Percentiles rank a stretch among this genome's conserved stretches.
These are phyloP conservation scores for Adelges cooleyi DNA, from an alignment of 1,140 invertebrate genomes.

Conservation along the genomic window DNA sequence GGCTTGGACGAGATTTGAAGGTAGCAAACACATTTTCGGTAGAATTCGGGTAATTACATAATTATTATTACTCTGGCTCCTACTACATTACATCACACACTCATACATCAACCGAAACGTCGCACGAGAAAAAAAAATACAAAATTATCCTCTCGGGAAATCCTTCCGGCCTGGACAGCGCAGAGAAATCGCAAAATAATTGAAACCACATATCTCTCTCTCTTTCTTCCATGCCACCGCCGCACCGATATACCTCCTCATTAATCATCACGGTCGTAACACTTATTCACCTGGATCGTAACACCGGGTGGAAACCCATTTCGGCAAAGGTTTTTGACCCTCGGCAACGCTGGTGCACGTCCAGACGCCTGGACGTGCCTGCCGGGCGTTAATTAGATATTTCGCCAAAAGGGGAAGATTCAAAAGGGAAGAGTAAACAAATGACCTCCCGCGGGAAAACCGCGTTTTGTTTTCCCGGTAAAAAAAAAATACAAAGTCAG, in stretches of 20 bases:
- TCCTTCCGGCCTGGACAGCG: neutral
- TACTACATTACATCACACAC: no score
- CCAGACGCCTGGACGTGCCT: neutral
- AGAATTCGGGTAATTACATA: no score
- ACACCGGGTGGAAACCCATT: neutral
- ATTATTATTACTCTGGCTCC: no score
- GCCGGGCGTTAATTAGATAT: constrained; percentile 2
- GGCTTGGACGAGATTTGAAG: no score
- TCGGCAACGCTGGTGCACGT: neutral
- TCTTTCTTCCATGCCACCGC: neutral
- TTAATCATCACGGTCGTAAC: neutral
- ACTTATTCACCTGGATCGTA: neutral
- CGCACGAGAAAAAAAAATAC: neutral
- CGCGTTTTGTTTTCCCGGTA: no score
- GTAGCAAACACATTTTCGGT: no score
- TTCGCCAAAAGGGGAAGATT: neutral
- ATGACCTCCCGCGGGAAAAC: no score
- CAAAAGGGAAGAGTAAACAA: neutral
- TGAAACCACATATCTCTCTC: constrained; percentile 8
- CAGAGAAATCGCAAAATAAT: constrained; percentile 18
- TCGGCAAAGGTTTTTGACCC: neutral
- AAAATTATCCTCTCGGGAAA: neutral
- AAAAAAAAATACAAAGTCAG: no score
- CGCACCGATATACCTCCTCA: neutral
- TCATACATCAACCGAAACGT: neutral